These are phyloP conservation scores for Apis dorsata DNA, from an alignment of 1,140 invertebrate species.

Conservation along the genomic window DNA sequence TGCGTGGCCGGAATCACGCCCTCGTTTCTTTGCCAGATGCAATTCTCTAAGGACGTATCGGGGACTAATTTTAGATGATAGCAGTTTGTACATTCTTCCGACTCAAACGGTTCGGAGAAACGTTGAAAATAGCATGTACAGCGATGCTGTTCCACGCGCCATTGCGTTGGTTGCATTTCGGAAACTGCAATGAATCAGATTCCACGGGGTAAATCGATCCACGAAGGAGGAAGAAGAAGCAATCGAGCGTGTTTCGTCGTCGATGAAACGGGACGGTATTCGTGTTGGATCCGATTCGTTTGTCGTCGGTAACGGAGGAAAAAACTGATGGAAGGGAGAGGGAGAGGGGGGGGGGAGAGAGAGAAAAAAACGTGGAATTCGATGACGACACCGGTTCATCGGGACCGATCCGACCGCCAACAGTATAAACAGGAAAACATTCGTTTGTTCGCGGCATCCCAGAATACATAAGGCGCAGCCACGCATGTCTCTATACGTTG, in stretches of 20 bases:
- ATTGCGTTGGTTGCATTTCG: neutral
- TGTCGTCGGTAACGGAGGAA: neutral
- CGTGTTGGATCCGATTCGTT: neutral
- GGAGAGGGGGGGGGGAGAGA: no score
- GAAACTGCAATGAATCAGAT: slow-evolving; percentile 4
- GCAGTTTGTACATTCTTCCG: neutral
- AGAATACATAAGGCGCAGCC: slow-evolving; percentile 37
- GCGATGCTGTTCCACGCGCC: neutral
- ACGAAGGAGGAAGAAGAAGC: neutral
- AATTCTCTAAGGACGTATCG: slow-evolving; percentile 18
- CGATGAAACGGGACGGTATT: neutral
- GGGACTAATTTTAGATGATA: slow-evolving; percentile 36
- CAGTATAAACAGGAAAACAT: slow-evolving; percentile 66
- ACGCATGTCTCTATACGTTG: slow-evolving; percentile 33
- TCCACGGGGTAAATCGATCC: neutral
- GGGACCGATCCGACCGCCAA: neutral
- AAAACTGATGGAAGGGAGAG: neutral
- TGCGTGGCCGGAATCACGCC: slow-evolving; percentile 28
- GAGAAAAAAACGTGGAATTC: neutral
- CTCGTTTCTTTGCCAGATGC: slow-evolving; percentile 27
- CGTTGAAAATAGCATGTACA: neutral
- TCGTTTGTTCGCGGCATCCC: slow-evolving; percentile 60
- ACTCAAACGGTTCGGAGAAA: neutral
- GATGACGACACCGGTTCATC: neutral
- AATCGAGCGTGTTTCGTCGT: neutral